phyloP scores from a whole-genome alignment of 1,140 invertebrate species.

The Drosophila pruinosa region DNA sequence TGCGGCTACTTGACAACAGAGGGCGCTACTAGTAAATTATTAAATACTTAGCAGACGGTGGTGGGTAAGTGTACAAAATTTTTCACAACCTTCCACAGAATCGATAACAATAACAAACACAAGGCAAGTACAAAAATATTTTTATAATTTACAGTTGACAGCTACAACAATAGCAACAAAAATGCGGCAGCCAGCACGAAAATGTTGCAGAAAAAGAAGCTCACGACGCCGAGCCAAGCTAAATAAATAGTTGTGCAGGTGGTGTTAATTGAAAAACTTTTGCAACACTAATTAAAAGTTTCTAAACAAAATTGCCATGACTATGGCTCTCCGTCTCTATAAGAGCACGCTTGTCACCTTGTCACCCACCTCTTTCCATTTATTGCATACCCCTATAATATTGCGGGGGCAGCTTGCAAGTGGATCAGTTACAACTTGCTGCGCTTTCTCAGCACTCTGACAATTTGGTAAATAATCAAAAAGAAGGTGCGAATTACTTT shows the following conservation, averaged over 20 bases:
- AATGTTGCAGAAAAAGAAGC: constrained; percentile 43
- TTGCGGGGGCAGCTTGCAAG: neutral
- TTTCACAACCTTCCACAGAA: constrained; percentile 20
- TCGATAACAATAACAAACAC: neutral
- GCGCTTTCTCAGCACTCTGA: constrained; percentile 2
- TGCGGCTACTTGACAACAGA: constrained; percentile 7
- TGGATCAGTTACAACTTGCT: constrained; percentile 20
- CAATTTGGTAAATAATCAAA: constrained; percentile 16
- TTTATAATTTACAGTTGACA: constrained; percentile 80
- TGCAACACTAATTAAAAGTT: constrained; percentile 82
- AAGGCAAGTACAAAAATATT: constrained; percentile 65
- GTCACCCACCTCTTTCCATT: too few relatives aligned
- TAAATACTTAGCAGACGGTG: constrained; percentile 17
- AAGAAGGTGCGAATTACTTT: neutral
- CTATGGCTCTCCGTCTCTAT: constrained; percentile 28
- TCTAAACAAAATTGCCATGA: constrained; percentile 79
- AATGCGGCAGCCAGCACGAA: constrained; percentile 12
- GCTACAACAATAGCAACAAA: constrained; percentile 50
- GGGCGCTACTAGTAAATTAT: constrained; percentile 55
- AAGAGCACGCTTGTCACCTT: too few relatives aligned
- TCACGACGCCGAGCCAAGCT: constrained; percentile 20
- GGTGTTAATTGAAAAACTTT: constrained; percentile 83
- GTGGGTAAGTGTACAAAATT: constrained; percentile 32
- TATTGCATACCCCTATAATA: neutral
- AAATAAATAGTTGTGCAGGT: constrained; percentile 82